These are phyloP conservation scores for Parnassius glacialis DNA, from an alignment of 2,888 invertebrate genomes.

Conservation along the genomic window DNA sequence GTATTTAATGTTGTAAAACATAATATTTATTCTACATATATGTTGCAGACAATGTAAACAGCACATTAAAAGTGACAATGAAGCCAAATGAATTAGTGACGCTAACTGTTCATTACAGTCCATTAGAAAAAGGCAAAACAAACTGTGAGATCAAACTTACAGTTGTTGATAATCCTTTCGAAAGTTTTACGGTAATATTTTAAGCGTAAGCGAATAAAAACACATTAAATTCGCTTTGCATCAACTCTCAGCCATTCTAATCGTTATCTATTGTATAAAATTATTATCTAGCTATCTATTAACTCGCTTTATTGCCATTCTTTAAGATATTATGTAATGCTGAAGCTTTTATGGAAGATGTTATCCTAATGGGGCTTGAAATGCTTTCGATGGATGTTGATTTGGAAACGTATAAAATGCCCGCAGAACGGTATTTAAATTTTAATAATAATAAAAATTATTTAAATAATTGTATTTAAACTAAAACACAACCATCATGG, in stretches of 20 bases:
- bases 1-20: constrained; percentile 3
- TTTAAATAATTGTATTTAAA: background rate
- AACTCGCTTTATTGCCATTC: background rate
- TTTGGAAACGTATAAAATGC: constrained; percentile 49
- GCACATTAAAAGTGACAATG: constrained; percentile 43
- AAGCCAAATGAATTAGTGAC: constrained; percentile 51
- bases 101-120: constrained; percentile 56
- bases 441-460: background rate
- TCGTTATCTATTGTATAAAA: too few species aligned
- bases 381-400: constrained; percentile 71
- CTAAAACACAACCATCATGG: background rate
- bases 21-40: background rate
- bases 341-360: constrained; percentile 73
- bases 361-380: constrained; percentile 63
- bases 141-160: constrained; percentile 58
- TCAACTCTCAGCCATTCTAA: too few species aligned
- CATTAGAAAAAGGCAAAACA: constrained; percentile 57
- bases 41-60: constrained; percentile 50
- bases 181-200: constrained; percentile 58
- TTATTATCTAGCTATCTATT: background rate
- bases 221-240: too few species aligned
- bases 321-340: constrained; percentile 64
- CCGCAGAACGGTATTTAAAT: constrained; percentile 44
- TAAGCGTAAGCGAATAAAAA: too few species aligned
- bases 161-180: constrained; percentile 66